Base-by-base conservation (phyloP, 2,113 vertebrate species). In the Gymnocephalus cernua region DNA sequence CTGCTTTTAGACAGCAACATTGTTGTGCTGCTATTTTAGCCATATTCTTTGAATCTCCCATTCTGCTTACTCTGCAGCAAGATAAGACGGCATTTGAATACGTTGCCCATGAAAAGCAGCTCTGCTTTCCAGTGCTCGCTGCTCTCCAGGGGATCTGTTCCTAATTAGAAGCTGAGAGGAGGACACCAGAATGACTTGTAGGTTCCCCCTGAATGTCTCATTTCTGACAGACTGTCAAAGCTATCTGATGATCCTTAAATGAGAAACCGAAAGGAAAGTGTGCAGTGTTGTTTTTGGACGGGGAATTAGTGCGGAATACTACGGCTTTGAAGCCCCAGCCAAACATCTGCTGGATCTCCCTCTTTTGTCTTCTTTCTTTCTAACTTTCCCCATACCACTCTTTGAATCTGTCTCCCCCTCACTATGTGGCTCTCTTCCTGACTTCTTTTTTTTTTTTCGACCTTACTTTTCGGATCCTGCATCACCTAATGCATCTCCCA, bases 321-420 rank as follows among this genome's bases (percentile, higher is more conserved):
- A 61, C 25, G 14, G 72, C 94, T 96, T 96, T 96, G 94, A 96
- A 94, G 91, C 91, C 11, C 16, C 74, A 70, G 92, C 95, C 95
- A 96, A 91, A 95, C 93, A 95, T 96, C 95, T 96, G 94, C 91
- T 89, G 76, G 75, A 83, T 90, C 89, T 72, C n/a, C 59, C 41
- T 54, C 66, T 64, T 77, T 68, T 75, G 67, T 88, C 57, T 76
- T 69, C 74, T 58, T 25, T 59, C 54, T 41, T 35, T 58, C 51
- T n/a, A n/a, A 63, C 56, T 56, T 35, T 12, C 16, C 15, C 32
- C 15, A n/a, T 19, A 23, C 27, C 5, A 19, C 25, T 80, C 23
- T 23, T 63, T 53, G 41, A 73, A 76, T 65, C 47, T 83, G 21
- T 66, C 32, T 50, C 16, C 56, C 47, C 38, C 56, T 66, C 72